Conservation (phyloP, 2,797 vertebrate genomes). For the Lithobates pipiens region DNA sequence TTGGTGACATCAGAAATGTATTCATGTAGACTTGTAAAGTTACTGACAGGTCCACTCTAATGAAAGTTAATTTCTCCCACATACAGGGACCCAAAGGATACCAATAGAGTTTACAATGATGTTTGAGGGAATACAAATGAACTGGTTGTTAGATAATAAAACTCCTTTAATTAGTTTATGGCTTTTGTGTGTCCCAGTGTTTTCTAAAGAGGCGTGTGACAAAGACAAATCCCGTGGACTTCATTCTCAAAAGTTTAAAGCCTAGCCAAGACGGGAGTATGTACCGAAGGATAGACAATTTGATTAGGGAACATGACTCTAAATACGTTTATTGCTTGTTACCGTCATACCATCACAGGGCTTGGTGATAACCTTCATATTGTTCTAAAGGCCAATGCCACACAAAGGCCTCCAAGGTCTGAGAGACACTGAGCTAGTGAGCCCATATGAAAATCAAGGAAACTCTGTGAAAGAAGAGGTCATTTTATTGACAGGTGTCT, state of each 20-base stretch:
- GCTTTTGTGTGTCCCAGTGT: not conserved
- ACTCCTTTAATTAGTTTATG: constrained; percentile 12
- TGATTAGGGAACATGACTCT: not conserved
- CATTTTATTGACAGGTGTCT: constrained; percentile 58
- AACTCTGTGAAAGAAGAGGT: constrained; percentile 40
- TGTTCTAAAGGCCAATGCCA: not conserved
- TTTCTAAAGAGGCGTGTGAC: not conserved
- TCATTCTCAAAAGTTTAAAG: not conserved
- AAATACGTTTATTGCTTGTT: constrained; percentile 18
- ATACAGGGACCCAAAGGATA: not conserved
- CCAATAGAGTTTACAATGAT: not conserved
- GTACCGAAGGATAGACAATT: not conserved
- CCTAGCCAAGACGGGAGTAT: not conserved
- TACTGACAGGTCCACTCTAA: too few species aligned
- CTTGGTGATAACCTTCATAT: constrained; percentile 14
- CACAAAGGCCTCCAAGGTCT: constrained; percentile 16
- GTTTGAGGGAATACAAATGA: not conserved
- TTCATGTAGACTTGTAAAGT: too few species aligned
- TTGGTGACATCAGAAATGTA: not conserved
- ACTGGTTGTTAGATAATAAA: constrained; percentile 21
- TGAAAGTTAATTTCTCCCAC: not conserved
- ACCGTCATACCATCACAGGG: not conserved
- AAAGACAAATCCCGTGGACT: not conserved
- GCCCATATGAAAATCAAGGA: constrained; percentile 20
- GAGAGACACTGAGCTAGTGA: constrained; percentile 18